Percentiles rank a stretch among this genome's conserved stretches.
These are phyloP conservation scores for Sylvilagus floridanus DNA, from an alignment of 2,797 vertebrate species.

Conservation along the genomic window DNA sequence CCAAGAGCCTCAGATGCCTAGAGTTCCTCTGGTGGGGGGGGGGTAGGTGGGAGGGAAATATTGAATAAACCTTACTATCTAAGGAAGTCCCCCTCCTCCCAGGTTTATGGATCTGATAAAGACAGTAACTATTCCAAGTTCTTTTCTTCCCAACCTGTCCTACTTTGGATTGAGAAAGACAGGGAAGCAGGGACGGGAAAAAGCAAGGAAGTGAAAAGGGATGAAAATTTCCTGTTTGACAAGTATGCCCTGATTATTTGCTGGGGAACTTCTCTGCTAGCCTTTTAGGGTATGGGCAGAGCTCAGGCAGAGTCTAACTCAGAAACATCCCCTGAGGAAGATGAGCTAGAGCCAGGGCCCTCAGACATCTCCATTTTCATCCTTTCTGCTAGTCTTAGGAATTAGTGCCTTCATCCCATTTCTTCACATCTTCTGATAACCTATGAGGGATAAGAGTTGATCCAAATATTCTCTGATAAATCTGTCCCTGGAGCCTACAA, in stretches of 20 bases:
- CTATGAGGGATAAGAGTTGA: background rate
- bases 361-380: constrained; percentile 93
- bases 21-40: background rate
- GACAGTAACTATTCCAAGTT: background rate
- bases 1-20: background rate
- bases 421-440: constrained; percentile 79
- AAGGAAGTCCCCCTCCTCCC: background rate
- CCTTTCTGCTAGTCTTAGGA: constrained; percentile 84
- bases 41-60: background rate
- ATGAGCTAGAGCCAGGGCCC: constrained; percentile 91
- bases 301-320: background rate
- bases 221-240: background rate
- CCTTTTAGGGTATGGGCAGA: background rate
- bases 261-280: constrained; percentile 23
- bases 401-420: constrained; percentile 83
- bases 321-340: constrained; percentile 89
- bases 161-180: background rate
- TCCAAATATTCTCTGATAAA: no score
- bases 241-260: background rate
- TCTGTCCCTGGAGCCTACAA: background rate
- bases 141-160: background rate
- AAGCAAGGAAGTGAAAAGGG: background rate
- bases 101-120: background rate
- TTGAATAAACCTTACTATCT: background rate
- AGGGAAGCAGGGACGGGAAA: background rate